Base-by-base conservation (phyloP, 1,140 invertebrate species). In the Macrotrachela quadricornifera region DNA sequence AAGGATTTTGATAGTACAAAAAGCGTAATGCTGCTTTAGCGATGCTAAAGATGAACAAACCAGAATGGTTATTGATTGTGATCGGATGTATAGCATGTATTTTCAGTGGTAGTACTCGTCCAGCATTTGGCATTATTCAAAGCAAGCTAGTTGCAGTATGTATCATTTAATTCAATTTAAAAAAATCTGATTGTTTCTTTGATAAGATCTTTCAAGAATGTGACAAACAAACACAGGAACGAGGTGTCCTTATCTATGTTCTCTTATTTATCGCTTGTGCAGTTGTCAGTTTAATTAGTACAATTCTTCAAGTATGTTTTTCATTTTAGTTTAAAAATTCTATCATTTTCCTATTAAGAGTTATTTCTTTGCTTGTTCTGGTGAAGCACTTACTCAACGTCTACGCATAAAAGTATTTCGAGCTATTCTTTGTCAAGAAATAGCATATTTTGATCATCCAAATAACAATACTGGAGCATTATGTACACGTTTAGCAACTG, bases 81-180 rank as follows among this genome's bases (percentile, higher is more conserved):
- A 62, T 78, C 41, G 85, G 83, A 4, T 74, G 77, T 50, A 52
- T 85, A 0, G 76, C 78, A 0, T 77, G 83, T 6, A 64, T 78
- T 0, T 66, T 79, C 36, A 77, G 80, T 42, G 85, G 85, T 4
- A 74, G 76, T 1, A 76, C 78, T 3, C 79, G 83, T 56, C 83
- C 85, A 0, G 71, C 76, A 6, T 87, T 84, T 67, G 81, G 83
- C 1, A 71, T 90, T 11, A 63, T 88, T 3, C 84, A 90, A 60
- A 83, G 83, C 40, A 53, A 53, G 18, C 43, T 37, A 16, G 43
- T 53, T 11, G 43, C 37, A 10, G 45, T 53, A 42, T 12, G 41
- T n/a, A 42, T n/a, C 12, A 42, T n/a, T n/a, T 12, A 42, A 42
- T 12, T 12, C 41, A n/a, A 12, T 12, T 12, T 12, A 12, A 42